Percentiles rank a stretch among this genome's conserved stretches.
Conservation (phyloP, 1,140 invertebrate genomes). For the Tetragnatha versicolor region DNA sequence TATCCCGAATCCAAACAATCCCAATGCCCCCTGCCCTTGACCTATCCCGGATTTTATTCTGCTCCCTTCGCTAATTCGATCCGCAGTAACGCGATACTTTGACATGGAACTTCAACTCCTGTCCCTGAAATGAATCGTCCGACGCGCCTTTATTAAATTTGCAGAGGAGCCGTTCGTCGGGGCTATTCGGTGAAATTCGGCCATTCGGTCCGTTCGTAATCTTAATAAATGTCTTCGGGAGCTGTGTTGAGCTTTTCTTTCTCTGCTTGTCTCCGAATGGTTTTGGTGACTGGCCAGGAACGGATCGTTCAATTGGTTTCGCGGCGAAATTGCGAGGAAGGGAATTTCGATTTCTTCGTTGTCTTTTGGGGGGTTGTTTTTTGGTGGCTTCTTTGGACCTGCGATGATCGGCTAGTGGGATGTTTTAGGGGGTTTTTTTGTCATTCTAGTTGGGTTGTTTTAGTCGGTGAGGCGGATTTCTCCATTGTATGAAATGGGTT, state of each 20-base stretch:
- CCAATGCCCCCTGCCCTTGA: not conserved
- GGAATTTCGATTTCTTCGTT: too few species aligned
- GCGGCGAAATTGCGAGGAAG: too few species aligned
- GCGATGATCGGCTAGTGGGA: too few species aligned
- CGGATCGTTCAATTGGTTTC: too few species aligned
- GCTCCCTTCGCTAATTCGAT: conserved; percentile 27
- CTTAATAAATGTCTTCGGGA: conserved; percentile 33
- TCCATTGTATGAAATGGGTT: too few species aligned
- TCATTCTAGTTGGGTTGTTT: too few species aligned
- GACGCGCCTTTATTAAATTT: conserved; percentile 40
- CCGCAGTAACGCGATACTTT: conserved; percentile 13
- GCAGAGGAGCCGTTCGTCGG: not conserved
- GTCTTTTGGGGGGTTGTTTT: too few species aligned
- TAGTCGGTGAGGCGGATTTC: too few species aligned
- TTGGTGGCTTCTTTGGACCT: too few species aligned
- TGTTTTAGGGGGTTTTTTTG: too few species aligned
- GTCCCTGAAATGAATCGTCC: not conserved
- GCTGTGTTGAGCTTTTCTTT: conserved; percentile 5
- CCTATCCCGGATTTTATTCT: not conserved
- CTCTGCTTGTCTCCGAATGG: not conserved
- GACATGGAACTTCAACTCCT: not conserved
- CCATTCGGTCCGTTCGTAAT: conserved; percentile 18
- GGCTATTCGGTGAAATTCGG: conserved; percentile 10
- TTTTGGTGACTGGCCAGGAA: conserved; percentile 30
- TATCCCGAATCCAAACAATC: not conserved